These are phyloP conservation scores for Tineola bisselliella DNA, from an alignment of 2,888 invertebrate species.

Conservation along the genomic window DNA sequence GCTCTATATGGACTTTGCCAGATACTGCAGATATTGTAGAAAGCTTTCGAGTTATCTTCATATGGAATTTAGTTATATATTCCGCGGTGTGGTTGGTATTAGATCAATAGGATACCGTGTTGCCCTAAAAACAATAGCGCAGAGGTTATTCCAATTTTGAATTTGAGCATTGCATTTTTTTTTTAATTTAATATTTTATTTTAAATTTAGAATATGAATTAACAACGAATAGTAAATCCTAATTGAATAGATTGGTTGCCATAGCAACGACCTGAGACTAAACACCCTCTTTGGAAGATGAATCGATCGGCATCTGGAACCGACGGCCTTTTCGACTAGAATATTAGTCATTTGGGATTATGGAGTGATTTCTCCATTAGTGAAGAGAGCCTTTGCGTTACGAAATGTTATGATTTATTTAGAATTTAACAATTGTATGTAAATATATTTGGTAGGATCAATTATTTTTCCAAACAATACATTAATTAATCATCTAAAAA, in stretches of 20 bases:
- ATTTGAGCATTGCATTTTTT: too few relatives aligned
- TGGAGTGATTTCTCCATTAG: conserved; percentile 19
- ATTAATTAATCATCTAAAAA: too few relatives aligned
- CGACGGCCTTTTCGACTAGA: conserved; percentile 28
- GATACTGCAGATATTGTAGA: neutral
- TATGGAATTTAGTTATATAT: too few relatives aligned
- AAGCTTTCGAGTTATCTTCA: neutral
- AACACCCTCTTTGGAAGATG: conserved; percentile 31
- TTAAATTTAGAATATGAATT: neutral
- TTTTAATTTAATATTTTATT: too few relatives aligned
- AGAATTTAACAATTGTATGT: neutral
- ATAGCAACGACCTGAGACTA: conserved; percentile 27
- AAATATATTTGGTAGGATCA: neutral
- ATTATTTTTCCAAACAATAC: too few relatives aligned
- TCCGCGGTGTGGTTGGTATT: too few relatives aligned
- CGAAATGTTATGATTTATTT: conserved; percentile 8
- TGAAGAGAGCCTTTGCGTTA: conserved; percentile 21
- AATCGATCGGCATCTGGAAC: conserved; percentile 55
- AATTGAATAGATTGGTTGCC: conserved; percentile 24
- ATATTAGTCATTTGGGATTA: conserved; percentile 59
- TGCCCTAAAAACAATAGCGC: too few relatives aligned
- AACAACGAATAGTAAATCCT: neutral
- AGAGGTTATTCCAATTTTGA: too few relatives aligned
- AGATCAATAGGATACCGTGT: too few relatives aligned
- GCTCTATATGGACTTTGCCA: conserved; percentile 2